Evolutionary conservation across 2,888 invertebrate species (phyloP).

Genomic region (Cerastis leucographa): DNA sequence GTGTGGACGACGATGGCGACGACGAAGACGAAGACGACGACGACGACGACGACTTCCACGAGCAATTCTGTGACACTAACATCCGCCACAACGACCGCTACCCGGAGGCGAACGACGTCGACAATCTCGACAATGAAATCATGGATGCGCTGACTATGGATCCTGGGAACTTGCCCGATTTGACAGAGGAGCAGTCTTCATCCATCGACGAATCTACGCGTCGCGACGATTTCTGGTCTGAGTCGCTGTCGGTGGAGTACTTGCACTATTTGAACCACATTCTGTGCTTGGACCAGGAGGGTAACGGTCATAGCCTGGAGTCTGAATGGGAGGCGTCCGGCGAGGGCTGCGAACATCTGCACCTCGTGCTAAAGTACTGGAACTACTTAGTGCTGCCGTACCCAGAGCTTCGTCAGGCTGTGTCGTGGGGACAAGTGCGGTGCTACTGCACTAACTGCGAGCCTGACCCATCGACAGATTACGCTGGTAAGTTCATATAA

Average conservation of each 20-base stretch:
- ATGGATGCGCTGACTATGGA: conserved; percentile 84
- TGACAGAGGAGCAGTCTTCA: conserved; percentile 84
- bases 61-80: conserved; percentile 82
- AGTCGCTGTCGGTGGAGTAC: conserved; percentile 78
- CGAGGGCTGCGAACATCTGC: conserved; percentile 83
- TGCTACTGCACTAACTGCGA: conserved; percentile 83
- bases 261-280: conserved; percentile 81
- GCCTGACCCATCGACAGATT: conserved; percentile 75
- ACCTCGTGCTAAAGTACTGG: conserved; percentile 85
- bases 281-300: conserved; percentile 78
- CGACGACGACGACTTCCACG: conserved; percentile 58
- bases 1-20: conserved; percentile 70
- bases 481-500: conserved; percentile 75
- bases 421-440: conserved; percentile 83
- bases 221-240: conserved; percentile 80
- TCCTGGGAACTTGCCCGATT: conserved; percentile 82
- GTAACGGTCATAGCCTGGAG: conserved; percentile 75
- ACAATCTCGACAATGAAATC: conserved; percentile 83
- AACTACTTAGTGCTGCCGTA: conserved; percentile 80
- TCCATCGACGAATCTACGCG: conserved; percentile 84
- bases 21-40: conserved; percentile 66
- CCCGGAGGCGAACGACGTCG: conserved; percentile 84
- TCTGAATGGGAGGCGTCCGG: conserved; percentile 81
- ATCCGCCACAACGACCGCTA: conserved; percentile 86
- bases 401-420: conserved; percentile 81